Evolutionary conservation across 2,797 vertebrate species (phyloP).

Genomic region (Naso thynnoides): DNA sequence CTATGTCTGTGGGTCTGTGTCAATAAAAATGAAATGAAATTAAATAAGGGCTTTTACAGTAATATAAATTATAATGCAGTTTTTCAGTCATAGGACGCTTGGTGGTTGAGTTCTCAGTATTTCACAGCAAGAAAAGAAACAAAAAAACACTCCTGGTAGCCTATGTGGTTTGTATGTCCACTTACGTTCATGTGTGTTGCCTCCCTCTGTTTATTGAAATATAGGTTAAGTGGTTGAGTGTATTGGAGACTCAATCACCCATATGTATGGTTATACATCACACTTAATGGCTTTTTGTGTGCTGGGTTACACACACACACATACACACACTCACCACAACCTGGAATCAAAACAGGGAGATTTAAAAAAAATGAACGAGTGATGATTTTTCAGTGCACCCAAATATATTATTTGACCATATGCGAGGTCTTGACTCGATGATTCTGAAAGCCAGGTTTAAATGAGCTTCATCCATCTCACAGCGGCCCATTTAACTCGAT

Average conservation of each 20-base stretch:
- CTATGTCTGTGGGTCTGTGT: conserved; percentile 49
- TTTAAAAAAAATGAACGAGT: conserved; percentile 1
- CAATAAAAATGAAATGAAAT: conserved; percentile 47
- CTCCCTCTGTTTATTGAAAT: conserved; percentile 16
- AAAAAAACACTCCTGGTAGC: neutral
- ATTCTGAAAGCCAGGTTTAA: conserved; percentile 9
- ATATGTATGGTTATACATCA: conserved; percentile 6
- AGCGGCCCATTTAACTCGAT: neutral
- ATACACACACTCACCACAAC: neutral
- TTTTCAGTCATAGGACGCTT: conserved; percentile 30
- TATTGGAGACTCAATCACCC: conserved; percentile 13
- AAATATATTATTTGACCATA: conserved; percentile 4
- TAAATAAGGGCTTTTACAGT: conserved; percentile 56
- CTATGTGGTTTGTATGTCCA: conserved; percentile 22
- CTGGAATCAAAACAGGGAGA: neutral
- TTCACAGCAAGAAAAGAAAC: conserved; percentile 16
- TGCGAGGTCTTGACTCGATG: conserved; percentile 9
- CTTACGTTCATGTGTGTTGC: conserved; percentile 6
- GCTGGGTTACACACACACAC: neutral
- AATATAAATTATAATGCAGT: conserved; percentile 50
- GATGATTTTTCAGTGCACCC: conserved; percentile 10
- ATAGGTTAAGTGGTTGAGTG: conserved; percentile 5
- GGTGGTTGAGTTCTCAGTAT: conserved; percentile 28
- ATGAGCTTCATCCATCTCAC: conserved; percentile 13
- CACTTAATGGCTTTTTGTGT: conserved; percentile 15